phyloP scores from a whole-genome alignment of 2,113 vertebrate species.

The Triplophysa siluroides region DNA sequence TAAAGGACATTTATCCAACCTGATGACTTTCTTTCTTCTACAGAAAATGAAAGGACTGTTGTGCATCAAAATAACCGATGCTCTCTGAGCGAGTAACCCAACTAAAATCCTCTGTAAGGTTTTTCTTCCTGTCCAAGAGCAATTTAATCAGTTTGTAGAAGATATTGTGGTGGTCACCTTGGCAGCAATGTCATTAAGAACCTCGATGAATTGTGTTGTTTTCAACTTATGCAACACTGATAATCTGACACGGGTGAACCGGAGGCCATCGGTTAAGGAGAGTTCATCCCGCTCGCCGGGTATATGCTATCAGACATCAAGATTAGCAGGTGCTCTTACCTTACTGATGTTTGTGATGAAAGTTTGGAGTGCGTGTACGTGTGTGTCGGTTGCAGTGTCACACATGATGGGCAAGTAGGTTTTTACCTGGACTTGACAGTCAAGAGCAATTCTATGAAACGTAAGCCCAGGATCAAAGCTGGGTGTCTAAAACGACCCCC shows the following conservation, averaged over 20 bases:
- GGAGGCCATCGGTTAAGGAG: conserved; percentile 10
- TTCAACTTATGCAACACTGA: conserved; percentile 7
- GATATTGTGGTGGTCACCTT: background rate
- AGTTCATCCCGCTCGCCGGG: background rate
- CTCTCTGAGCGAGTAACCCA: background rate
- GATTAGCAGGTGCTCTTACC: background rate
- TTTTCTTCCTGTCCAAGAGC: conserved; percentile 10
- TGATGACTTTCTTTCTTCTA: background rate
- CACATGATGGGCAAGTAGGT: conserved; percentile 35
- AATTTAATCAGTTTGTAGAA: conserved; percentile 6
- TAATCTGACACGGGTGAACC: conserved; percentile 9
- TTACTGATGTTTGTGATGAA: conserved; percentile 3
- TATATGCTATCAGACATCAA: background rate
- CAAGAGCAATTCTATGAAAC: conserved; percentile 60
- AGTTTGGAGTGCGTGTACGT: background rate
- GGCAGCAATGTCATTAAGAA: conserved; percentile 21
- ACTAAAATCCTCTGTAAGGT: background rate
- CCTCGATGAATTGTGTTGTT: background rate
- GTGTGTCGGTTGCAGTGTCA: conserved; percentile 15
- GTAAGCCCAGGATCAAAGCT: conserved; percentile 65
- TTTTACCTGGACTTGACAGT: conserved; percentile 56
- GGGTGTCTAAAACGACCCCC: conserved; percentile 58
- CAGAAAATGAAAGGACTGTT: background rate
- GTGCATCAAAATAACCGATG: background rate
- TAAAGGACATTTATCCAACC: too few species aligned